Percentiles rank a stretch among this genome's conserved stretches.
phyloP scores from a whole-genome alignment of 2,113 vertebrate genomes.

The Peucedramus taeniatus region DNA sequence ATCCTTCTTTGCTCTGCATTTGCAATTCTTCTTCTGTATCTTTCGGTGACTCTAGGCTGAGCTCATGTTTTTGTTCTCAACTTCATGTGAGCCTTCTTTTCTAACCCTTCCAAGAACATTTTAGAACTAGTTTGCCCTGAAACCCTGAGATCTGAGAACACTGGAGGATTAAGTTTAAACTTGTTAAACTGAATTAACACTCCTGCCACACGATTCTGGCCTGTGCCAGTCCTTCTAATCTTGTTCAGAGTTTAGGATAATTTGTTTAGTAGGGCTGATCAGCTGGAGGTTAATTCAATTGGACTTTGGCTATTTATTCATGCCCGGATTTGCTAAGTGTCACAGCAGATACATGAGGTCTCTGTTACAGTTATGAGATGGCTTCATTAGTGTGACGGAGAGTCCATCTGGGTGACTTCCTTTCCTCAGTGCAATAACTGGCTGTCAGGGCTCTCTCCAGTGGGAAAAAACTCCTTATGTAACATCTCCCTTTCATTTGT shows the following conservation, averaged over 20 bases:
- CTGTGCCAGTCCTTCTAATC: conserved; percentile 64
- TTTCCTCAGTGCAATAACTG: neutral
- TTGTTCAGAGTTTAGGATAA: conserved; percentile 68
- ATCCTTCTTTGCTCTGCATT: neutral
- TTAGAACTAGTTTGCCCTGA: conserved; percentile 20
- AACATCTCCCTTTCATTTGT: conserved; percentile 15
- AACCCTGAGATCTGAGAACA: conserved; percentile 22
- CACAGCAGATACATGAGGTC: conserved; percentile 68
- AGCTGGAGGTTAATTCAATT: conserved; percentile 77
- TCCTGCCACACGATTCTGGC: conserved; percentile 46
- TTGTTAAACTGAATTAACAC: conserved; percentile 64
- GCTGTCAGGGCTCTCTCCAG: conserved; percentile 19
- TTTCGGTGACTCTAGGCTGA: neutral
- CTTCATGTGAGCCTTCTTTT: neutral
- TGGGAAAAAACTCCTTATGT: conserved; percentile 7
- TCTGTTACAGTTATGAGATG: conserved; percentile 55
- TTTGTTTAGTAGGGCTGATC: conserved; percentile 76
- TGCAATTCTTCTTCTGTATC: neutral
- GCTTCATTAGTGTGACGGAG: conserved; percentile 62
- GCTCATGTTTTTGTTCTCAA: neutral
- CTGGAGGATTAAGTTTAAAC: conserved; percentile 55
- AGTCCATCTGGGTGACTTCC: conserved; percentile 34
- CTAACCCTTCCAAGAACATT: neutral
- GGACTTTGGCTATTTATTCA: conserved; percentile 72
- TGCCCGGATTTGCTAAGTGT: conserved; percentile 71